Evolutionary conservation across 2,888 invertebrate genomes (phyloP), one percentile per base, ranked within the genome.

Genomic region (Andrena hattorfiana): DNA sequence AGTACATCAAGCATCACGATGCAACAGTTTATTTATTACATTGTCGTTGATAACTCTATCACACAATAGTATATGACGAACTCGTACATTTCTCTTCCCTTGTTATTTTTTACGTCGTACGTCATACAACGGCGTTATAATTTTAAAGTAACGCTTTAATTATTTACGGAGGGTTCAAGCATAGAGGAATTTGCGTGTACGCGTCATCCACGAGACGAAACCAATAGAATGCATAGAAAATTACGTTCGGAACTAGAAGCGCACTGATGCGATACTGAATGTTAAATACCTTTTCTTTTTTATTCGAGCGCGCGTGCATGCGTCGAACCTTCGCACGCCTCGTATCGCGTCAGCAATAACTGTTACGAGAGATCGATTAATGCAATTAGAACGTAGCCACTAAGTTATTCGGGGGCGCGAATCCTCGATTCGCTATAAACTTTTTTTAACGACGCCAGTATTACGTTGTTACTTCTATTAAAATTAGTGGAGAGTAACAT

Each of bases 21-120:
- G 87, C 87, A 91, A 91, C 89, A 91, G 87, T 90, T 92, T 89
- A 89, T 92, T 91, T 91, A 91, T 92, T 92, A 91, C 89, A 86
- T 89, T 89, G 89, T 91, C 89, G 90, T 90, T 84, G 87, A 90
- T 90, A 91, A 85, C 84, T 89, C 89, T 90, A 89, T 90, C 91
- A 92, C 91, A 92, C 89, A 90, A 90, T 91, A 91, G 85, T 90
- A 88, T 81, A 89, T 87, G 81, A 73, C 85, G 86, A 81, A 77
- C 85, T 82, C 81, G 81, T 88, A 86, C 56, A 64, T 78, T 75
- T 59, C 75, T 72, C 75, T 72, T 69, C 72, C 48, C 60, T 51
- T 81, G 59, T 68, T 64, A 77, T 35, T 67, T 78, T 85, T 86
- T 76, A 86, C 86, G 85, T 83, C 70, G 73, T 77, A 88, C 67